phyloP scores from a whole-genome alignment of 1,140 invertebrate genomes.

The Eulimnadia texana region DNA sequence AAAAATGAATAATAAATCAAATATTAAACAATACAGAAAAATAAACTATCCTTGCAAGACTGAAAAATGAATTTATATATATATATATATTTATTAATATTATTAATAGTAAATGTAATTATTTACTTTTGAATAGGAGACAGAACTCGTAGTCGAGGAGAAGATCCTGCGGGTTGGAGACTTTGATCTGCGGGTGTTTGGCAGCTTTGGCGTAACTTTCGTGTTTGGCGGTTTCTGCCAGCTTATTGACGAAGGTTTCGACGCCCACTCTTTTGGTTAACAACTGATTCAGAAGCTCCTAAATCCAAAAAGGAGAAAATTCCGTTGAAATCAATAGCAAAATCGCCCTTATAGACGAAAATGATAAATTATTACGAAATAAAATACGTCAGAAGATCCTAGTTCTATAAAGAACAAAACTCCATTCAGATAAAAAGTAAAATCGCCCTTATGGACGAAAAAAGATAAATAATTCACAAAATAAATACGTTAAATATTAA shows the following conservation, averaged over 20 bases:
- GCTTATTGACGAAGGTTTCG: slow-evolving; percentile 74
- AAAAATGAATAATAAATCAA: background rate
- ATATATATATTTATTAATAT: too few species aligned
- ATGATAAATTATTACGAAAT: too few species aligned
- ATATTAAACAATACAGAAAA: background rate
- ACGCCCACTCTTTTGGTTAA: slow-evolving; percentile 81
- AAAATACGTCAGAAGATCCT: too few species aligned
- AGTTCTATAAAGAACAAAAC: too few species aligned
- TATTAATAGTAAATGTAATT: too few species aligned
- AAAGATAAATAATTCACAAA: too few species aligned
- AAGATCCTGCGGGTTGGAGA: slow-evolving; percentile 43
- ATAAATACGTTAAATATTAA: too few species aligned
- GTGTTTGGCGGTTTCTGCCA: slow-evolving; percentile 70
- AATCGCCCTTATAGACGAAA: too few species aligned
- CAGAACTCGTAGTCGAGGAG: slow-evolving; percentile 94
- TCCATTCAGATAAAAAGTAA: too few species aligned
- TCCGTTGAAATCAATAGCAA: background rate
- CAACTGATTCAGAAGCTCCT: slow-evolving; percentile 66
- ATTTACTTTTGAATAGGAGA: slow-evolving; percentile 57
- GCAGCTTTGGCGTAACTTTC: slow-evolving; percentile 81
- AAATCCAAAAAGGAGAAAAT: slow-evolving; percentile 22
- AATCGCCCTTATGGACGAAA: too few species aligned
- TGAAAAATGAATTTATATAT: too few species aligned
- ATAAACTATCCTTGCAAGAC: too few species aligned
- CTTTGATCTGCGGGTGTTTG: slow-evolving; percentile 79